Conservation (phyloP, 1,140 invertebrate genomes). For the Aphelenchoides besseyi region DNA sequence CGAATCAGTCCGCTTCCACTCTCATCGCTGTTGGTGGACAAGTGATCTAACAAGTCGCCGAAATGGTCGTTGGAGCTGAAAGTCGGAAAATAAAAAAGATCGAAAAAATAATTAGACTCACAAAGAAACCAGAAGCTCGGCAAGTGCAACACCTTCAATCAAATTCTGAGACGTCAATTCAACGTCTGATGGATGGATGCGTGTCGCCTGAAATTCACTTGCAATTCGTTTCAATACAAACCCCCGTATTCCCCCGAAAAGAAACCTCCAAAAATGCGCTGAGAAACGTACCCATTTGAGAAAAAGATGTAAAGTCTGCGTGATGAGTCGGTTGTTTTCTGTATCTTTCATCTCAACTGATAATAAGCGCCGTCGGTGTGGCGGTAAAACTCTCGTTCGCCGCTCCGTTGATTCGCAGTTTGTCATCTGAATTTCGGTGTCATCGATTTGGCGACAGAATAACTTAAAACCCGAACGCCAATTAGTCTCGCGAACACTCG, state of each 20-base stretch:
- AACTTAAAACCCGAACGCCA: no score
- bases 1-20: background rate
- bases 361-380: background rate
- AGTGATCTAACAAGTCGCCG: background rate
- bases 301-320: background rate
- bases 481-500: no score
- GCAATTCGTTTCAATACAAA: no score
- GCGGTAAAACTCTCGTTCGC: background rate
- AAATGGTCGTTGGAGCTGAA: background rate
- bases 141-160: background rate
- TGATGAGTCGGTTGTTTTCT: background rate
- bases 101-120: background rate
- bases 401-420: no score
- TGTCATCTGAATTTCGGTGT: no score
- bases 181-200: background rate
- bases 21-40: background rate
- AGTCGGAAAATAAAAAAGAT: background rate
- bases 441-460: no score
- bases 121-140: background rate
- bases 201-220: background rate
- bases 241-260: no score
- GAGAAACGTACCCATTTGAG: conserved; percentile 1
- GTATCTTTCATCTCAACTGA: background rate
- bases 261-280: background rate
- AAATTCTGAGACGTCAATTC: background rate